Evolutionary conservation across 2,888 invertebrate species (phyloP).

Genomic region (Campopleginae sp.): DNA sequence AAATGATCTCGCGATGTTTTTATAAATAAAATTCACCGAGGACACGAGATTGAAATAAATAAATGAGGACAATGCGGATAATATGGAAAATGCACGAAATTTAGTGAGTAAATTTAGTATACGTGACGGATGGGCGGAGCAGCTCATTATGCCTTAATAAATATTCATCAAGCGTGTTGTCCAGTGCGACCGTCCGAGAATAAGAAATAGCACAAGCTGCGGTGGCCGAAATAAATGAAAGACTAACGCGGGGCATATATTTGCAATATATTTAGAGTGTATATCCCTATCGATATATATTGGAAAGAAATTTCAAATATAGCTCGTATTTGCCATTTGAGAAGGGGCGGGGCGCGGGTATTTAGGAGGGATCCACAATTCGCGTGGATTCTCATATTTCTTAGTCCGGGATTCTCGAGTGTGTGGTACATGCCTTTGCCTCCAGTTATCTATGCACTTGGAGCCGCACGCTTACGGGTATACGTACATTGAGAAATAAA

Average conservation of each 20-base stretch:
- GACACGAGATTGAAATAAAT: background rate
- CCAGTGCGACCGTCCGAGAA: background rate
- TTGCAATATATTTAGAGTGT: background rate
- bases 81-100: background rate
- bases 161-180: background rate
- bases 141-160: background rate
- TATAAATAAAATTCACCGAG: background rate
- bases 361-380: background rate
- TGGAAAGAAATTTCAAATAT: slow-evolving; percentile 4
- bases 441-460: slow-evolving; percentile 62
- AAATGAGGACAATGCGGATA: no score
- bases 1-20: background rate
- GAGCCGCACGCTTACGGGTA: slow-evolving; percentile 46
- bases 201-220: background rate
- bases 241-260: background rate
- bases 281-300: slow-evolving; percentile 10
- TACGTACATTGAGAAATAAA: slow-evolving; percentile 61
- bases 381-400: slow-evolving; percentile 46
- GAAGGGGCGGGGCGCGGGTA: slow-evolving; percentile 29
- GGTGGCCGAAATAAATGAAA: background rate
- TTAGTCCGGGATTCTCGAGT: slow-evolving; percentile 62
- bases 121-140: background rate
- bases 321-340: slow-evolving; percentile 24
- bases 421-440: slow-evolving; percentile 39
- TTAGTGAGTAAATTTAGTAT: background rate